A percentile compares a stretch with the other conserved stretches of the same genome.
Conservation (phyloP, 2,797 vertebrate genomes). For the Silurus aristotelis region DNA sequence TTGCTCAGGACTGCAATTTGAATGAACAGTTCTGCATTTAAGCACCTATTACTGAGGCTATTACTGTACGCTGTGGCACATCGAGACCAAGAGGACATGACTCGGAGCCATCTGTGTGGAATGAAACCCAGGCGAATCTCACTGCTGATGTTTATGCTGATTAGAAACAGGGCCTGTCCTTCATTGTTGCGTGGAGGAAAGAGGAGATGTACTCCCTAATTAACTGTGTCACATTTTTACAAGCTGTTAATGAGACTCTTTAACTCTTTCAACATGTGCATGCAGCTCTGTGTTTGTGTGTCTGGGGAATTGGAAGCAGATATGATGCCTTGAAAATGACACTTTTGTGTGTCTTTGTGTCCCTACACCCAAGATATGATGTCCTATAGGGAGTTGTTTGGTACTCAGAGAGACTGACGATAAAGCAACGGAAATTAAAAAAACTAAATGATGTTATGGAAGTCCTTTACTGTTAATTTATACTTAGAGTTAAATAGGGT, state of each 20-base stretch:
- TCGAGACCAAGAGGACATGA: constrained; percentile 11
- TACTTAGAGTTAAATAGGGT: too few relatives aligned
- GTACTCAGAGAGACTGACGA: too few relatives aligned
- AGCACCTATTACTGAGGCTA: too few relatives aligned
- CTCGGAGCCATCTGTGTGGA: constrained; percentile 48
- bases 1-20: too few relatives aligned
- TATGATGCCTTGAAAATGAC: constrained; percentile 26
- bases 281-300: constrained; percentile 15
- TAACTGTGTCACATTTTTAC: constrained; percentile 56
- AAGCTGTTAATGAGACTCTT: constrained; percentile 56
- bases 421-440: too few relatives aligned
- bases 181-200: constrained; percentile 34
- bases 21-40: too few relatives aligned
- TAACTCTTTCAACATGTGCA: constrained; percentile 49
- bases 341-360: constrained; percentile 2
- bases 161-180: constrained; percentile 59
- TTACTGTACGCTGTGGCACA: not conserved
- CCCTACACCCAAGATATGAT: not conserved
- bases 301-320: constrained; percentile 55
- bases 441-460: too few relatives aligned
- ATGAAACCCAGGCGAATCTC: constrained; percentile 50
- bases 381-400: too few relatives aligned
- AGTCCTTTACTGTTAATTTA: too few relatives aligned
- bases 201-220: constrained; percentile 58
- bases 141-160: constrained; percentile 49